Percentiles rank a stretch among this genome's conserved stretches.
Evolutionary conservation across 2,888 invertebrate genomes (phyloP).

Genomic region (Cheilosia vernalis): DNA sequence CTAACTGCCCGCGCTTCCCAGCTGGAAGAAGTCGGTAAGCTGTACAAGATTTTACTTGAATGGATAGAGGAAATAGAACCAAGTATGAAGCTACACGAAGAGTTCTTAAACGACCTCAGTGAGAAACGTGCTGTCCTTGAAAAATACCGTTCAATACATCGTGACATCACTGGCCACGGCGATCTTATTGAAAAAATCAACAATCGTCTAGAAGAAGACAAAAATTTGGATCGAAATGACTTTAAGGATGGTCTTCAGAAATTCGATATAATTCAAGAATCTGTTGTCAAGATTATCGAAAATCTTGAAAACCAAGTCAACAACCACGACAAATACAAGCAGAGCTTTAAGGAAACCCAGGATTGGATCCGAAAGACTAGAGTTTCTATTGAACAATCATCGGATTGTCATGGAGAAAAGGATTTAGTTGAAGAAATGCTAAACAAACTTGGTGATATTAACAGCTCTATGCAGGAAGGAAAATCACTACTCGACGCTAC

Average conservation of each 20-base stretch:
- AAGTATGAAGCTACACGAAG: constrained; percentile 89
- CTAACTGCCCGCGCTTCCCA: constrained; percentile 90
- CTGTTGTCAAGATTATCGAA: constrained; percentile 87
- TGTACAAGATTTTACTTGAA: constrained; percentile 91
- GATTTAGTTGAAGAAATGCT: constrained; percentile 90
- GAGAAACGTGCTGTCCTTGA: constrained; percentile 95
- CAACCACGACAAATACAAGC: constrained; percentile 94
- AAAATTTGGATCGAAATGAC: constrained; percentile 87
- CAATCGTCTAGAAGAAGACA: constrained; percentile 88
- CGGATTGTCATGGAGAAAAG: constrained; percentile 94
- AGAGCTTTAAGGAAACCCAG: constrained; percentile 90
- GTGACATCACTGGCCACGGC: constrained; percentile 91
- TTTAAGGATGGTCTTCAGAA: constrained; percentile 89
- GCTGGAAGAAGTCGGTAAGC: constrained; percentile 94
- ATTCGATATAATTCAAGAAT: constrained; percentile 88
- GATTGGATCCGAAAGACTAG: constrained; percentile 93
- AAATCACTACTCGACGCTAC: constrained; percentile 89
- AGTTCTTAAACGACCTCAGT: constrained; percentile 92
- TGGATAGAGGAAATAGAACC: constrained; percentile 95
- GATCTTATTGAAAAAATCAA: constrained; percentile 91
- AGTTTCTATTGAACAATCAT: constrained; percentile 92
- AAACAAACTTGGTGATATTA: constrained; percentile 88
- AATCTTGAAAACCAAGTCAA: constrained; percentile 92
- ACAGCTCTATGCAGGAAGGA: constrained; percentile 88
- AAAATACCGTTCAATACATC: constrained; percentile 92